A percentile compares a stretch with the other conserved stretches of the same genome.
Conservation (phyloP, 2,113 vertebrate genomes). For the Calcarius ornatus region DNA sequence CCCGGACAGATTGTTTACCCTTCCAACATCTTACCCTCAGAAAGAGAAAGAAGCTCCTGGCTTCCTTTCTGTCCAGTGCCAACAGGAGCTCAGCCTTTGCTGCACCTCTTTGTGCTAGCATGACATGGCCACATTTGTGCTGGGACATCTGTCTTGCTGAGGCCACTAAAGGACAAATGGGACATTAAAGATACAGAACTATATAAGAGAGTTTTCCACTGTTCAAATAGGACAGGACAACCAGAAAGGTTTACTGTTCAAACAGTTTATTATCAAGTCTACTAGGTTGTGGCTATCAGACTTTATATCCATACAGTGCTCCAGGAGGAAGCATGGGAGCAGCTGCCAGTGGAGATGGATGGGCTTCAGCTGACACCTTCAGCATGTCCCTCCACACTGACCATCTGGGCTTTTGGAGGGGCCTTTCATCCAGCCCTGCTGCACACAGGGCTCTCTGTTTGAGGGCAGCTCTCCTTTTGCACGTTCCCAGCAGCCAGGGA, state of each 20-base stretch:
- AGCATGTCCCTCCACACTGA: not conserved
- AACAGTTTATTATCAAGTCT: not conserved
- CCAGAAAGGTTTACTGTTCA: not conserved
- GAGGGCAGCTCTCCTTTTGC: not conserved
- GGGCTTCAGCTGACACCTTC: not conserved
- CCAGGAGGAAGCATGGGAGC: not conserved
- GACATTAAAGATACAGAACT: not conserved
- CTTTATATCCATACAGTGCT: not conserved
- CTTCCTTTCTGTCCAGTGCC: not conserved
- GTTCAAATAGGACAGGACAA: not conserved
- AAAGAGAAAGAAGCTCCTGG: not conserved
- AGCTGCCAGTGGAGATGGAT: not conserved
- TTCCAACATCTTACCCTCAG: not conserved
- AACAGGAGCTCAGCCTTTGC: not conserved
- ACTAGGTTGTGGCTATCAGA: not conserved
- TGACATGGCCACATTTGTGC: fast-evolving
- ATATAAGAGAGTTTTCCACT: not conserved
- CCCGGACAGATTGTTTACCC: not conserved
- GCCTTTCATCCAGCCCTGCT: not conserved
- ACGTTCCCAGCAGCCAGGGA: not conserved
- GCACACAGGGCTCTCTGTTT: not conserved
- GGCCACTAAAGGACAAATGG: not conserved
- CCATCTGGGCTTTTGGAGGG: not conserved
- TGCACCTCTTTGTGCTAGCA: not conserved
- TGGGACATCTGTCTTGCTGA: not conserved